Conservation (phyloP, 92 coral and sea anemone species). For the Porites divaricata region DNA sequence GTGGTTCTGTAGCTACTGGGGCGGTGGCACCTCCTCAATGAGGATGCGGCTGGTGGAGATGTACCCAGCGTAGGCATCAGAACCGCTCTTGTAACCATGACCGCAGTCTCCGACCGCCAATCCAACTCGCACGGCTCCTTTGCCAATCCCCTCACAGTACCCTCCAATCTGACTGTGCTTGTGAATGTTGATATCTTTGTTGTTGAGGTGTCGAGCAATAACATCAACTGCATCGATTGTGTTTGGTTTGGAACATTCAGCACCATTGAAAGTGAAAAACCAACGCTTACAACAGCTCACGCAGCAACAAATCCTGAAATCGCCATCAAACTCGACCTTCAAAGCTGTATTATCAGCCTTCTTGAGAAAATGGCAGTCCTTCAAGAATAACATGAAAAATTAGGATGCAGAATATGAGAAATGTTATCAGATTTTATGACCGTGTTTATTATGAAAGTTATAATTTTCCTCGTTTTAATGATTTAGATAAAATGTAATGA, state of each 20-base stretch:
- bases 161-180: constrained; percentile 52
- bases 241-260: constrained; percentile 44
- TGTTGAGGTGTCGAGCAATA: not conserved
- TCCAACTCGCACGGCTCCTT: constrained; percentile 48
- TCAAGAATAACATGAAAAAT: not conserved
- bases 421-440: too few relatives aligned
- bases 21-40: constrained; percentile 54
- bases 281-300: constrained; percentile 45
- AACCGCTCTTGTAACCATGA: not conserved
- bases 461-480: too few relatives aligned
- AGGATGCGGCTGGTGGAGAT: constrained; percentile 48
- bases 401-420: too few relatives aligned
- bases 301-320: constrained; percentile 16
- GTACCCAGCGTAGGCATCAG: constrained; percentile 33
- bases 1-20: constrained; percentile 10
- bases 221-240: constrained; percentile 53
- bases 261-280: constrained; percentile 61
- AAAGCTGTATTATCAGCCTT: constrained; percentile 30
- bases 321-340: constrained; percentile 57
- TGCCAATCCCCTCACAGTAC: constrained; percentile 45
- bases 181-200: constrained; percentile 7
- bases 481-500: too few relatives aligned
- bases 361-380: constrained; percentile 55
- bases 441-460: too few relatives aligned
- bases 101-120: constrained; percentile 46